Evolutionary conservation across 2,113 vertebrate genomes (phyloP), one percentile per base, ranked within the genome.

Genomic region (Brachionichthys hirsutus): DNA sequence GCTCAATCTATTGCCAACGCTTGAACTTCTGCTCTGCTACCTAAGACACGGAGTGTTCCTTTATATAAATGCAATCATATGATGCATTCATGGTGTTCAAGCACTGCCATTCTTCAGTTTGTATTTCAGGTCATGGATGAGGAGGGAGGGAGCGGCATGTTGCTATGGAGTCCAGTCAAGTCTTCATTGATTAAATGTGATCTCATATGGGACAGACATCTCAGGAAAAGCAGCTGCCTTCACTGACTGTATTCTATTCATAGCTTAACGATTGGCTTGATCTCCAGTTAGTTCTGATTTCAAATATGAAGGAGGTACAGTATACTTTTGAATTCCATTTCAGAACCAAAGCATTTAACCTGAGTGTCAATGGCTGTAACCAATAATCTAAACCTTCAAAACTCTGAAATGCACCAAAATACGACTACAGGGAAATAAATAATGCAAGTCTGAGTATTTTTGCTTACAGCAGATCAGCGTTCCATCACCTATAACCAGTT

Each of bases 11-110:
- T 61, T 80, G 49, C 57, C 65, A 0, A 6, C 35, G 56, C 55
- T 76, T 78, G 75, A 75, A 75, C 69, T 67, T 71, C 50, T 47
- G 75, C 61, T 71, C 47, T 16, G 54, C 72, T 69, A 69, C 61
- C 62, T 59, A 46, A 9, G 2, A 3, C 11, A 48, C 19, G 11
- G 40, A 73, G 38, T 2, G 55, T 77, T 80, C 78, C 63, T 30
- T 73, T 18, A 70, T 61, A 18, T 82, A 65, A 73, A 68, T 51
- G 74, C 67, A 76, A 74, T 75, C 73, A 66, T 53, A 36, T 52
- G 41, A 22, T 47, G 35, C 36, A 64, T 80, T 66, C n/a, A 77
- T 12, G 10, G 1, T 67, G 12, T 8, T 34, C 12, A 42, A 69
- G 44, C 35, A 51, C 41, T 24, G 35, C 16, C 12, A 35, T 62